Conservation (phyloP, 2,888 invertebrate genomes). For the Chrysolina haemoptera region DNA sequence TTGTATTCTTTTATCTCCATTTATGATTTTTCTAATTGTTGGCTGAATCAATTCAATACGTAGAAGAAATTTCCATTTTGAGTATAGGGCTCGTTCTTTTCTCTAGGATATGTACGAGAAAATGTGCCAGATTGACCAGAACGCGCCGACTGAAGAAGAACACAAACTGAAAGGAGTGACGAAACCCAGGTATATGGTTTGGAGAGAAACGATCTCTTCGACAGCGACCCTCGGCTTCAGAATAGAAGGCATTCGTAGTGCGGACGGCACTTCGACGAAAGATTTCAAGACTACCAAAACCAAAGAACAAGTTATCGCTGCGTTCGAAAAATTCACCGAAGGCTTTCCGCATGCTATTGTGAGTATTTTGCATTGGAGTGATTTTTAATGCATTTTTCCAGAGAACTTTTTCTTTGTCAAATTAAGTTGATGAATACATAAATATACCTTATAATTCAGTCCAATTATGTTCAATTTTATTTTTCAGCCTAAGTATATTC, state of each 20-base stretch:
- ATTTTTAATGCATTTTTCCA: too few relatives aligned
- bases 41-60: too few relatives aligned
- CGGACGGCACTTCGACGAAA: constrained; percentile 92
- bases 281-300: constrained; percentile 96
- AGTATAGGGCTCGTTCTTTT: background rate
- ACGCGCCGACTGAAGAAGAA: constrained; percentile 92
- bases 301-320: constrained; percentile 84
- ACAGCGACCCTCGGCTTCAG: constrained; percentile 97
- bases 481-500: constrained; percentile 85
- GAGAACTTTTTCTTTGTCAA: too few relatives aligned
- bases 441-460: too few relatives aligned
- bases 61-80: too few relatives aligned
- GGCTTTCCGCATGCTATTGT: constrained; percentile 86
- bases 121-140: constrained; percentile 94
- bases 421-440: too few relatives aligned
- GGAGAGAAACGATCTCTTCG: constrained; percentile 97
- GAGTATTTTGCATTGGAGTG: constrained; percentile 66
- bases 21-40: too few relatives aligned
- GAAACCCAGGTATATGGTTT: constrained; percentile 95
- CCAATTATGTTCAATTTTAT: too few relatives aligned
- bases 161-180: constrained; percentile 92
- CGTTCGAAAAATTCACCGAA: constrained; percentile 86
- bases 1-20: too few relatives aligned
- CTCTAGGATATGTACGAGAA: constrained; percentile 96
- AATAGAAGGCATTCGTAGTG: constrained; percentile 94